Evolutionary conservation across 2,113 vertebrate genomes (phyloP).

Genomic region (Maccullochella peelii): DNA sequence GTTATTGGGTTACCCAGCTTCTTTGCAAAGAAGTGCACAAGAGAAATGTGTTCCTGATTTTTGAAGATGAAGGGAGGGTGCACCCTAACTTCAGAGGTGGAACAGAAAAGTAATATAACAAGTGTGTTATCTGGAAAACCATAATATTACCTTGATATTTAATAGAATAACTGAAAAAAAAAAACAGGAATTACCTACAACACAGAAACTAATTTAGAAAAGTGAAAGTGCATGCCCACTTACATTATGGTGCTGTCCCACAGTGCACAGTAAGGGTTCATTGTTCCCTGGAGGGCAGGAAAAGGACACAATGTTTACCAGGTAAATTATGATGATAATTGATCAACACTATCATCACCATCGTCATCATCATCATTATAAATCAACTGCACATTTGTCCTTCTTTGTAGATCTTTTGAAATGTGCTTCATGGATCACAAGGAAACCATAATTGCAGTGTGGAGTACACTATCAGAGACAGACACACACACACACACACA

Average conservation of each 20-base stretch:
- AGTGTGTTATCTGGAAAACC: background rate
- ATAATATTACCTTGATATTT: background rate
- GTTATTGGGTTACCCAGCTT: background rate
- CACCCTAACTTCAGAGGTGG: background rate
- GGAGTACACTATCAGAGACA: background rate
- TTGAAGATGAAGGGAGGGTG: background rate
- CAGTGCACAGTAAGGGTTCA: constrained; percentile 96
- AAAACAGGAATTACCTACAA: background rate
- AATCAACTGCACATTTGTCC: constrained; percentile 49
- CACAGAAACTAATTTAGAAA: constrained; percentile 38
- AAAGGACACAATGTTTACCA: constrained; percentile 57
- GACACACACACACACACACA: constrained; percentile 10
- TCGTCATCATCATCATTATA: constrained; percentile 36
- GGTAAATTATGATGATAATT: constrained; percentile 22
- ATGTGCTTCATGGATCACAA: constrained; percentile 16
- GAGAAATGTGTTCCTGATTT: background rate
- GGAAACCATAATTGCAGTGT: background rate
- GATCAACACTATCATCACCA: constrained; percentile 38
- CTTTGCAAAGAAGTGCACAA: background rate
- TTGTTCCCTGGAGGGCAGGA: constrained; percentile 89
- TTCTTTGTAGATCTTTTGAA: constrained; percentile 18
- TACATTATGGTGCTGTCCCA: constrained; percentile 96
- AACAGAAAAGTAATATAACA: background rate
- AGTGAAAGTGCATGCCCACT: constrained; percentile 81
- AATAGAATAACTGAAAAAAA: background rate